Evolutionary conservation across 1,140 invertebrate genomes (phyloP).

Genomic region (Diprion similis): DNA sequence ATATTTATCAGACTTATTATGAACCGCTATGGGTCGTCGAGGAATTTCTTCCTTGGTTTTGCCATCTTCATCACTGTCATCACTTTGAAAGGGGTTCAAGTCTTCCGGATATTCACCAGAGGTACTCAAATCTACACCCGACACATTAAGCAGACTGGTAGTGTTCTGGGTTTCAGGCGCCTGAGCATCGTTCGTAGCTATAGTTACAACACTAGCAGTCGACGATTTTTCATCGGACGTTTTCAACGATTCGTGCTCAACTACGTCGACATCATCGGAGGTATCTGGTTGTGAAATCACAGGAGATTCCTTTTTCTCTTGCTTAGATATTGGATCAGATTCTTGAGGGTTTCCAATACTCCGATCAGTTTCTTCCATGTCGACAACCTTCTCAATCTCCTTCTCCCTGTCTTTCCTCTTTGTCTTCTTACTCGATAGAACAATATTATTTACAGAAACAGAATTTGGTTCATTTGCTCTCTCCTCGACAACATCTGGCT

Average conservation of each 20-base stretch:
- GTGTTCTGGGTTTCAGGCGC: neutral
- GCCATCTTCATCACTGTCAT: conserved; percentile 65
- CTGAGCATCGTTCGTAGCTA: neutral
- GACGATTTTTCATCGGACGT: neutral
- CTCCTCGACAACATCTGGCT: conserved; percentile 30
- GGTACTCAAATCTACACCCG: conserved; percentile 30
- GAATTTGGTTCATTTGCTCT: neutral
- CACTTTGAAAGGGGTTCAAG: conserved; percentile 80
- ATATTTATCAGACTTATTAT: conserved; percentile 20
- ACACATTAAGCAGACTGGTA: conserved; percentile 22
- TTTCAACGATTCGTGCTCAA: neutral
- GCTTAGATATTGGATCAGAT: no score
- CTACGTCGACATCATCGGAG: no score
- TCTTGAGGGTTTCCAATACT: no score
- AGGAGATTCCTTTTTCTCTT: no score
- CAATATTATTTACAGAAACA: neutral
- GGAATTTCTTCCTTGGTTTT: conserved; percentile 34
- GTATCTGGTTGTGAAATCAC: no score
- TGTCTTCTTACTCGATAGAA: neutral
- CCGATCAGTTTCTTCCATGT: no score
- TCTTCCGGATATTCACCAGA: conserved; percentile 71
- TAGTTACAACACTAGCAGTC: neutral
- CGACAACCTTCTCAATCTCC: neutral
- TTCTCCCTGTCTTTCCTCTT: neutral
- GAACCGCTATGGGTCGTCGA: neutral